Percentiles rank a stretch among this genome's conserved stretches.
Conservation (phyloP, 2,113 vertebrate genomes). For the Corythornis madagascariensis region DNA sequence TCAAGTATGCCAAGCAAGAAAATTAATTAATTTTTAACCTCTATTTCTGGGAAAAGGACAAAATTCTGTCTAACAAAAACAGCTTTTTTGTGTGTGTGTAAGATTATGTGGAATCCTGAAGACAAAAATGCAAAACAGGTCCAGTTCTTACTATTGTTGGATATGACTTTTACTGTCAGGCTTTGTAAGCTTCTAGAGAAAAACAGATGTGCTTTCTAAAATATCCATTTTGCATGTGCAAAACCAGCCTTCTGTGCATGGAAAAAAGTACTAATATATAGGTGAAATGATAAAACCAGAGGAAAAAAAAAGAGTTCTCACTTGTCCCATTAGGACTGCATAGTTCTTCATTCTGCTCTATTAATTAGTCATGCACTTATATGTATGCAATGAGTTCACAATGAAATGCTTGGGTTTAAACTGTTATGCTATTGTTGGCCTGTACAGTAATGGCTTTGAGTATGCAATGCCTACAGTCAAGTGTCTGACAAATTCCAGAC, state of each 20-base stretch:
- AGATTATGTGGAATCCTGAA: background rate
- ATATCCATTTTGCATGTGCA: background rate
- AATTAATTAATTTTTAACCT: background rate
- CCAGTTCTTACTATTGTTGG: background rate
- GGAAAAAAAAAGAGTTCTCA: background rate
- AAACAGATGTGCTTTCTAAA: conserved; percentile 39
- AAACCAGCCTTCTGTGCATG: background rate
- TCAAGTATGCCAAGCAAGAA: background rate
- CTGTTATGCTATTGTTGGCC: conserved; percentile 65
- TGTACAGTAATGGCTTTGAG: conserved; percentile 40
- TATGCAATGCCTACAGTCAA: background rate
- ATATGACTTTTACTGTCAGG: background rate
- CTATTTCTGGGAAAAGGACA: background rate
- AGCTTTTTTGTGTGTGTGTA: background rate
- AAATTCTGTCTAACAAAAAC: background rate
- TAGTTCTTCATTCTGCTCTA: background rate
- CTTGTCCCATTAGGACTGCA: background rate
- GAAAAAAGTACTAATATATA: conserved; percentile 15
- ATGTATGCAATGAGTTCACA: conserved; percentile 19
- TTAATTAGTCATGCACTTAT: conserved; percentile 49
- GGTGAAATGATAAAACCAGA: conserved; percentile 31
- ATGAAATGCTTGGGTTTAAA: conserved; percentile 54
- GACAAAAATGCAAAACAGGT: background rate
- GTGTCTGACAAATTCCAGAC: conserved; percentile 64
- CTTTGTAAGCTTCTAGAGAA: background rate